Conservation (phyloP, 2,797 vertebrate species). For the Falco naumanni region DNA sequence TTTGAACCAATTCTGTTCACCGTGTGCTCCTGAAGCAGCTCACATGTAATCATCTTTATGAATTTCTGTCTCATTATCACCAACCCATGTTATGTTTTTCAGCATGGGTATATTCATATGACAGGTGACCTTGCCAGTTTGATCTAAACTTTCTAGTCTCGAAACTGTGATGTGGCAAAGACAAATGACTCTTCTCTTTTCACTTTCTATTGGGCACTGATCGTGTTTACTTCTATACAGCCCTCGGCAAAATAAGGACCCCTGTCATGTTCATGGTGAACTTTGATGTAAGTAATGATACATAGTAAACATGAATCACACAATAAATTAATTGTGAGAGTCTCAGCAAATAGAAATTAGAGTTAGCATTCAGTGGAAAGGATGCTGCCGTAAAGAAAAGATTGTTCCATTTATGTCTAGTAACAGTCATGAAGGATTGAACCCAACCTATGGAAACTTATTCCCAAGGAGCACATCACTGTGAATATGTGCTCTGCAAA, state of each 20-base stretch:
- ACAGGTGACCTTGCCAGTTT: background rate
- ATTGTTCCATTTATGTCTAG: rapidly evolving
- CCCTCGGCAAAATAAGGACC: background rate
- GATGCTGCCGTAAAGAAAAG: background rate
- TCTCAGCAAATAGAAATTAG: background rate
- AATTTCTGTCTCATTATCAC: background rate
- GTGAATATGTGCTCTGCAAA: background rate
- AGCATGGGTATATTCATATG: background rate
- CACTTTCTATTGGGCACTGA: background rate
- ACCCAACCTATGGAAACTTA: background rate
- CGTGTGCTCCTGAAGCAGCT: background rate
- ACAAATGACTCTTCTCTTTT: background rate
- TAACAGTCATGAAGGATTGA: background rate
- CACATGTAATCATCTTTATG: background rate
- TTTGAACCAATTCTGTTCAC: background rate
- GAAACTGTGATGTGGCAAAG: background rate
- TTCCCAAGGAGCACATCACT: background rate
- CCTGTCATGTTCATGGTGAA: background rate
- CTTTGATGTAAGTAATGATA: background rate
- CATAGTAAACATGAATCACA: background rate
- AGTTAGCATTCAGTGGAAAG: background rate
- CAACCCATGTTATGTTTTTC: background rate
- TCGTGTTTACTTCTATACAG: background rate
- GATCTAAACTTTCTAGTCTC: background rate
- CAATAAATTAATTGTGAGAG: background rate